A percentile compares a stretch with the other conserved stretches of the same genome.
phyloP scores from a whole-genome alignment of 2,113 vertebrate species.

The Charadrius vociferus region DNA sequence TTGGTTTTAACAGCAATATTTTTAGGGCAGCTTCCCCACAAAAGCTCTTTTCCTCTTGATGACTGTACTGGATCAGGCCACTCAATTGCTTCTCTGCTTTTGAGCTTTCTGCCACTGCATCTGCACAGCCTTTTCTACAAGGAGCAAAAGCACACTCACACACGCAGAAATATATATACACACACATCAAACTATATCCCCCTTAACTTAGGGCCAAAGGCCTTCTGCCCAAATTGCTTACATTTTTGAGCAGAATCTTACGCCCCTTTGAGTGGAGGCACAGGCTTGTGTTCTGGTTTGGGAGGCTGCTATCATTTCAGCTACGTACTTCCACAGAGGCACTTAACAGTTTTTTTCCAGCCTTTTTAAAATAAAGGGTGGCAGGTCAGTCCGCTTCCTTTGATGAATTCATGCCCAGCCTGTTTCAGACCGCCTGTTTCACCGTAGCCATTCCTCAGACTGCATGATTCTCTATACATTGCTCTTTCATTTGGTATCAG shows the following conservation, averaged over 20 bases:
- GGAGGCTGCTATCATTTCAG: neutral
- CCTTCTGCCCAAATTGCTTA: neutral
- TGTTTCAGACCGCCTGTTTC: neutral
- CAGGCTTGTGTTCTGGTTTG: neutral
- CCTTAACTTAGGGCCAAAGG: neutral
- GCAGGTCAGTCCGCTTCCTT: neutral
- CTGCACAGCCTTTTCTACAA: neutral
- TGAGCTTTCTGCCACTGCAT: neutral
- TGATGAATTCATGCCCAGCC: neutral
- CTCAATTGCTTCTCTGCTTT: neutral
- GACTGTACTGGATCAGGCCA: neutral
- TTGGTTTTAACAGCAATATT: neutral
- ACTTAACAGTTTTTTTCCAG: neutral
- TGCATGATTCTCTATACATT: neutral
- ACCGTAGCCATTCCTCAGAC: neutral
- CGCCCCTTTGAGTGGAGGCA: neutral
- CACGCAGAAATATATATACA: neutral
- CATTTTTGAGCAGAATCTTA: neutral
- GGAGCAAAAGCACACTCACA: neutral
- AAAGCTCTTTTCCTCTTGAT: neutral
- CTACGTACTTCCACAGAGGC: neutral
- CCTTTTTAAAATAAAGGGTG: neutral
- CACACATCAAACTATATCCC: neutral
- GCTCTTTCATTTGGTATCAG: neutral
- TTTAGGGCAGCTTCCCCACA: neutral